Conservation (phyloP, 1,140 invertebrate species). For the Episyrphus balteatus region DNA sequence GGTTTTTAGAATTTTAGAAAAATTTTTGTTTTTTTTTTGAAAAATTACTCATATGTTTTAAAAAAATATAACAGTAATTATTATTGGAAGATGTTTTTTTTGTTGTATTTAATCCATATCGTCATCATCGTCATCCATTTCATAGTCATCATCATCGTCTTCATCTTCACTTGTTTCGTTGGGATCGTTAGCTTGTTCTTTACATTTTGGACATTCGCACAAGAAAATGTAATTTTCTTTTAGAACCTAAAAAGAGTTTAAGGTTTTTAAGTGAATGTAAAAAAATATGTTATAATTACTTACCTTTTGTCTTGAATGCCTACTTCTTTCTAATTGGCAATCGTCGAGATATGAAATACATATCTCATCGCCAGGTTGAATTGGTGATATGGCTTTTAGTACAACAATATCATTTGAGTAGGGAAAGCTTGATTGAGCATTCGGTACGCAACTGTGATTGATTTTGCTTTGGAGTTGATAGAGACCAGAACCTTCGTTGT, state of each 20-base stretch:
- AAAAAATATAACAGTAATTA: slow-evolving; percentile 9
- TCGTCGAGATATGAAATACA: slow-evolving; percentile 85
- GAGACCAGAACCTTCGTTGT: slow-evolving; percentile 87
- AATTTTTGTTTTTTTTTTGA: slow-evolving; percentile 8
- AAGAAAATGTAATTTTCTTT: slow-evolving; percentile 67
- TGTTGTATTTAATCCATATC: slow-evolving; percentile 14
- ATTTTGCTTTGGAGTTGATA: slow-evolving; percentile 74
- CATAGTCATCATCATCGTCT: slow-evolving; percentile 38
- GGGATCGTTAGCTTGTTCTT: slow-evolving; percentile 56
- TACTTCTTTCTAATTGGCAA: slow-evolving; percentile 63
- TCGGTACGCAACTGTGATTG: slow-evolving; percentile 88
- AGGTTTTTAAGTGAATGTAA: too few species aligned
- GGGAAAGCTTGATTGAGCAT: slow-evolving; percentile 75
- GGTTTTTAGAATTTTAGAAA: slow-evolving; percentile 10
- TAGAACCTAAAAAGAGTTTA: slow-evolving; percentile 46
- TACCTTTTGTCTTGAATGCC: slow-evolving; percentile 77
- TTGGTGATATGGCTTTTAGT: slow-evolving; percentile 62
- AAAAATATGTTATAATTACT: background rate
- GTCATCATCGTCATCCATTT: slow-evolving; percentile 22
- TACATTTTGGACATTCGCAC: slow-evolving; percentile 62
- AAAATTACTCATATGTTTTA: background rate
- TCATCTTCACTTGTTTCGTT: slow-evolving; percentile 70
- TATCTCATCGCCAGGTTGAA: slow-evolving; percentile 76
- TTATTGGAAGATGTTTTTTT: background rate
- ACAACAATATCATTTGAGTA: slow-evolving; percentile 72